Base-by-base conservation (phyloP, 2,113 vertebrate genomes). In the Xyrauchen texanus region DNA sequence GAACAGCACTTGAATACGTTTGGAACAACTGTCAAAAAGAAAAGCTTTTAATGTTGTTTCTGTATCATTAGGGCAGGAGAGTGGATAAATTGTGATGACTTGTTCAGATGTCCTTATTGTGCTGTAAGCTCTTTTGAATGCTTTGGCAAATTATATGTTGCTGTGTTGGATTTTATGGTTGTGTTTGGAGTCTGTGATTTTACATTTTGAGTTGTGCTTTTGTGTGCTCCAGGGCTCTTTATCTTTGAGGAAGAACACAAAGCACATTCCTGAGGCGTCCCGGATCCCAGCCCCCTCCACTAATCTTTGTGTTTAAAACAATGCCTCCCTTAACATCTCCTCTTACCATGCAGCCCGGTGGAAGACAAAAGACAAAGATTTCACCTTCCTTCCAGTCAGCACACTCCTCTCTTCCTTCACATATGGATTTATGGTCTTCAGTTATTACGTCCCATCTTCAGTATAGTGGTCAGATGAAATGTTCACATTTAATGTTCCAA, bases 231-330 rank as follows among this genome's bases (percentile, higher is more conserved):
- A 34, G 21, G 3, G 3, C 51, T 16, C 68, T 76, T 83, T 55
- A 74, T 80, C 77, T 76, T 63, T 58, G 55, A 79, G 66, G 21
- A 70, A 76, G 71, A 70, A 76, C 72, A 79, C 77, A 76, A 80
- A 80, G 77, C 77, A 57, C 81, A 83, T 83, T 79, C 81, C 77
- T 83, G 42, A 65, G 51, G 66, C 51, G 55, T 68, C 76, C 52
- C 7, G 21, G 1, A 16, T 44, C 64, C 53, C 55, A 15, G 21
- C 64, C 76, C 65, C 55, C 76, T 58, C 8, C 62, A 57, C 63
- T 51, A 66, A 68, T 78, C 65, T 62, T 47, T 69, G 66, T 69
- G 15, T 69, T 21, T 68, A 67, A 52, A 72, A 73, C 76, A 76
- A 67, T 67, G 57, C 13, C 55, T 9, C 12, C 12, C 61, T 34